Evolutionary conservation across 2,113 vertebrate genomes (phyloP), one percentile per base, ranked within the genome.

Genomic region (Alosa alosa): DNA sequence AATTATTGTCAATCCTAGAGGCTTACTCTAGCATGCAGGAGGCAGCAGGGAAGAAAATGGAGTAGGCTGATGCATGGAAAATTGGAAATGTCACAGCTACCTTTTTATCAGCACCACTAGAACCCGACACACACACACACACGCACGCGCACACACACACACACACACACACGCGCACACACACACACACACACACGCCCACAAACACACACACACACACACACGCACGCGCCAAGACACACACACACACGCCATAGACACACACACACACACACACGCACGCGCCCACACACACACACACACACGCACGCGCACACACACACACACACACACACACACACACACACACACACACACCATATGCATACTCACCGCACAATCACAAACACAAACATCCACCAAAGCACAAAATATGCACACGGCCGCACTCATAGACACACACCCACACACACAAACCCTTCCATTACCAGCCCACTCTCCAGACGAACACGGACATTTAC

Each of bases 81-180:
- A 99, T 99, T 97, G 96, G 96, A 97, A 99, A 99, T 98, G 97
- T 98, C 97, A 97, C 97, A 97, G 96, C 96, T 96, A 97, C 97
- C 97, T 95, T 95, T 96, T 96, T 96, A 95, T 97, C 95, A 95
- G 95, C 95, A 94, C 94, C 60, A 93, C 95, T 96, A 96, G 97
- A 97, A 95, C 96, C 94, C 93, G 88, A 91, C 93, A 25, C 88
- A 81, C 81, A 44, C 84, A 78, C 82, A 81, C 68, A 86, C 60
- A 78, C 83, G 49, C 82, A 86, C 46, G 81, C 81, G 72, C 84
- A 83, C 78, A 83, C 83, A 85, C 55, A 22, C 91, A 95, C 93
- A 92, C 92, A 57, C 52, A 87, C 72, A 88, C 45, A 84, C 57
- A n/a, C 31, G 91, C 83, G 46, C 83, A 68, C 84, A 84, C 78